These are phyloP conservation scores for Rhagophthalmus giganteus DNA, from an alignment of 2,888 invertebrate species.

Conservation along the genomic window DNA sequence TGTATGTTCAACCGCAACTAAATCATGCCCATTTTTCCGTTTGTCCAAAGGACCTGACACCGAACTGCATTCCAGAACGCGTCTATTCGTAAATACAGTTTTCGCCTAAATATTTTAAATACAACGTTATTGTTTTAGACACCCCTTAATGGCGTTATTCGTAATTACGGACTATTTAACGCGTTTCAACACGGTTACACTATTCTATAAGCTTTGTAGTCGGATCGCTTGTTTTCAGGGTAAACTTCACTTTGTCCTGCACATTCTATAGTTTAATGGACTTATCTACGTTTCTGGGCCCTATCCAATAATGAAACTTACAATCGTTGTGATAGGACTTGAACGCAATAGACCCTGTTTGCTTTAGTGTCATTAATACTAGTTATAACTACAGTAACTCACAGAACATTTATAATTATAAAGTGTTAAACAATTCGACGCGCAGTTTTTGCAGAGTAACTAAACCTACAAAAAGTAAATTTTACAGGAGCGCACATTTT, in stretches of 20 bases:
- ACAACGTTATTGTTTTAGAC: conserved; percentile 3
- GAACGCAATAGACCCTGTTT: background rate
- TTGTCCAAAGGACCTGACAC: conserved; percentile 13
- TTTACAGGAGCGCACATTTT: too few species aligned
- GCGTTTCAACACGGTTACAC: conserved; percentile 12
- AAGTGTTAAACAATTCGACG: too few species aligned
- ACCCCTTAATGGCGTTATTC: conserved; percentile 2
- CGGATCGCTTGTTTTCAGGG: conserved; percentile 5
- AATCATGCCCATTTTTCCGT: conserved; percentile 19
- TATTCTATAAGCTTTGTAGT: conserved; percentile 14
- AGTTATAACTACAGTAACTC: background rate
- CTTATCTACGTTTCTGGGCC: conserved; percentile 15
- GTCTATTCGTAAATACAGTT: too few species aligned
- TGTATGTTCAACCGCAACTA: conserved; percentile 24
- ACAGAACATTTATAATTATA: background rate
- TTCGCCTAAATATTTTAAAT: conserved; percentile 4
- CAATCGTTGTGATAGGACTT: conserved; percentile 1
- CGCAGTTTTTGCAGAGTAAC: too few species aligned
- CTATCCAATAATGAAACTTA: conserved; percentile 1
- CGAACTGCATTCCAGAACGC: too few species aligned
- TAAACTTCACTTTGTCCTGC: conserved; percentile 7
- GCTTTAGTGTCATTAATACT: background rate
- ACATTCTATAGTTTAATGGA: conserved; percentile 9
- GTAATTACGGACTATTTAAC: conserved; percentile 11
- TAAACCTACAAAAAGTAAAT: too few species aligned